Base-by-base conservation (phyloP, 2,888 invertebrate species). In the Adineta ricciae region DNA sequence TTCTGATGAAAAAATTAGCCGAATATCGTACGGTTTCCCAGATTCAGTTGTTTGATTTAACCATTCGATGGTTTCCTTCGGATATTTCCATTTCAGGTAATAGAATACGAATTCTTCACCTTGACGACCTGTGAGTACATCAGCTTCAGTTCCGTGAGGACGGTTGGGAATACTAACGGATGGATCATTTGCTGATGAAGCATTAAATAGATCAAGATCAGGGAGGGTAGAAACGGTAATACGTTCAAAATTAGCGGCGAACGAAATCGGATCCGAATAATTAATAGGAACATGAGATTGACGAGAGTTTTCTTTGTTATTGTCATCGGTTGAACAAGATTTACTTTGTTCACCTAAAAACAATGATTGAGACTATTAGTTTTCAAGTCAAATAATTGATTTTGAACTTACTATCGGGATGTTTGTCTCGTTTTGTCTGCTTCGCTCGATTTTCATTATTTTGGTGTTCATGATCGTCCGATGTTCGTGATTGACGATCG, bases 101-200 rank as follows among this genome's bases (percentile, higher is more conserved):
- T n/a, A 11, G 41, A 78, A 41, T 24, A 78, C 78, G 24, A 78
- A 14, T 78, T 78, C 78, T 41, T 78, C 78, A 78, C 78, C 78
- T 41, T 19, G 41, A 4, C 78, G 78, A n/a, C 78, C 78, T 41
- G 78, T 78, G 3, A 78, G 24, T 24, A 9, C 9, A 78, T 41
- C 41, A n/a, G 41, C 78, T 41, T 78, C 78, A 78, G 5, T 41
- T 11, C 24, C 41, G 41, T 21, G 5, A 2, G 78, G n/a, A 41
- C 0, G 19, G 1, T 2, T 27, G 16, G 32, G 11, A 7, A 16
- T 19, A 16, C 3, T 19, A 1, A 32, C 32, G 3, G 64, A 64
- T 4, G 38, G 4, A 41, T 24, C 78, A 41, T 3, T 78, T 11
- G 38, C 2, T 24, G 41, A n/a, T 11, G 41, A 46, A 8, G 46